Evolutionary conservation across 1,140 invertebrate genomes (phyloP).

Genomic region (Trinorchestia longiramus): DNA sequence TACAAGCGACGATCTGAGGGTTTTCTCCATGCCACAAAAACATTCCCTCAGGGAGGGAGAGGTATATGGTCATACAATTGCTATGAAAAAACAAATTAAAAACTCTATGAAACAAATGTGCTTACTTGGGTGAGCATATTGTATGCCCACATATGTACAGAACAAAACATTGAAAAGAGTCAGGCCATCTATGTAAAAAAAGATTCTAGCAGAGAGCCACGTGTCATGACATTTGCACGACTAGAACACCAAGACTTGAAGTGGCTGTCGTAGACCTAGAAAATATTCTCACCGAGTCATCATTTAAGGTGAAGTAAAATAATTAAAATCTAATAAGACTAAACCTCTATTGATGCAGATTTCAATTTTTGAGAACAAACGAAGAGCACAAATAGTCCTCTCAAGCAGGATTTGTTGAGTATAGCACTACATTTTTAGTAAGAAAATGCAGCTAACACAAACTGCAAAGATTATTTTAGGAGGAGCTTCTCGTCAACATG

Average conservation of each 20-base stretch:
- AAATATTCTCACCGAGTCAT: background rate
- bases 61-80: background rate
- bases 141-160: background rate
- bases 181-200: background rate
- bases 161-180: background rate
- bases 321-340: background rate
- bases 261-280: background rate
- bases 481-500: background rate
- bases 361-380: background rate
- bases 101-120: background rate
- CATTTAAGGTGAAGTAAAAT: background rate
- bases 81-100: background rate
- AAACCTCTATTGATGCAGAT: background rate
- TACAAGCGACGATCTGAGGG: background rate
- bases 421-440: background rate
- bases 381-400: background rate
- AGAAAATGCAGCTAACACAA: background rate
- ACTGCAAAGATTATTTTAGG: background rate
- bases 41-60: background rate
- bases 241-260: background rate
- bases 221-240: background rate
- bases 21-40: background rate
- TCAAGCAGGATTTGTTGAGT: background rate
- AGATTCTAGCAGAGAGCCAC: background rate
- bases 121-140: background rate